Conservation (phyloP, 2,888 invertebrate species). For the Sesia bembeciformis region DNA sequence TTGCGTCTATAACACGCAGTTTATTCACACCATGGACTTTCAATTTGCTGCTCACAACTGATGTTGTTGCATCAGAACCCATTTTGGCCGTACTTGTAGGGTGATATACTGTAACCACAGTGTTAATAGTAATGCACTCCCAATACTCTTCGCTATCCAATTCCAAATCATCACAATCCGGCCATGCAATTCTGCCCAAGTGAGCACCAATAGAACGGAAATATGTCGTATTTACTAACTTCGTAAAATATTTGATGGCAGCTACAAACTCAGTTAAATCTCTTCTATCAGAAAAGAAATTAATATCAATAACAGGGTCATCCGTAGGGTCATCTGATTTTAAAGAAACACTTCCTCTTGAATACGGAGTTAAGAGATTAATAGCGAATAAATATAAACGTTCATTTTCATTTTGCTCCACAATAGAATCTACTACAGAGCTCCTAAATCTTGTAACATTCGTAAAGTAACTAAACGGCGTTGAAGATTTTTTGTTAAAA, state of each 20-base stretch:
- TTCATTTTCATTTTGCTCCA: slow-evolving; percentile 26
- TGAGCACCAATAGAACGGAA: slow-evolving; percentile 31
- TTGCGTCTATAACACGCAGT: slow-evolving; percentile 82
- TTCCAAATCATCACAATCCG: slow-evolving; percentile 24
- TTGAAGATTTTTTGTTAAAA: slow-evolving; percentile 41
- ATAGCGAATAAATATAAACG: slow-evolving; percentile 38
- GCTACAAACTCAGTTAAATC: slow-evolving; percentile 52
- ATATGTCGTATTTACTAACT: slow-evolving; percentile 27
- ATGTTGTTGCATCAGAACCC: slow-evolving; percentile 64
- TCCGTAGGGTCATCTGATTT: slow-evolving; percentile 71
- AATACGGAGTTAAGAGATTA: slow-evolving; percentile 61
- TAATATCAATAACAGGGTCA: slow-evolving; percentile 75
- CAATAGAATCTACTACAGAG: slow-evolving; percentile 20
- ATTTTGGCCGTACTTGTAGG: slow-evolving; percentile 78
- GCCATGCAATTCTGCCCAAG: slow-evolving; percentile 27
- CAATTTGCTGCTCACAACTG: slow-evolving; percentile 69
- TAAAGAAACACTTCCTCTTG: slow-evolving; percentile 71
- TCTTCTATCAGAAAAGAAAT: slow-evolving; percentile 73
- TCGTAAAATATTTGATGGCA: slow-evolving; percentile 33
- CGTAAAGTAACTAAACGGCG: slow-evolving; percentile 29
- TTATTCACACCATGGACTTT: slow-evolving; percentile 77
- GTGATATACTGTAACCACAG: slow-evolving; percentile 73
- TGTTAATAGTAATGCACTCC: slow-evolving; percentile 61
- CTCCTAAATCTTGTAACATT: slow-evolving; percentile 18
- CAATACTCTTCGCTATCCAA: slow-evolving; percentile 35